Conservation (phyloP, 2,797 vertebrate genomes). For the Balearica regulorum region DNA sequence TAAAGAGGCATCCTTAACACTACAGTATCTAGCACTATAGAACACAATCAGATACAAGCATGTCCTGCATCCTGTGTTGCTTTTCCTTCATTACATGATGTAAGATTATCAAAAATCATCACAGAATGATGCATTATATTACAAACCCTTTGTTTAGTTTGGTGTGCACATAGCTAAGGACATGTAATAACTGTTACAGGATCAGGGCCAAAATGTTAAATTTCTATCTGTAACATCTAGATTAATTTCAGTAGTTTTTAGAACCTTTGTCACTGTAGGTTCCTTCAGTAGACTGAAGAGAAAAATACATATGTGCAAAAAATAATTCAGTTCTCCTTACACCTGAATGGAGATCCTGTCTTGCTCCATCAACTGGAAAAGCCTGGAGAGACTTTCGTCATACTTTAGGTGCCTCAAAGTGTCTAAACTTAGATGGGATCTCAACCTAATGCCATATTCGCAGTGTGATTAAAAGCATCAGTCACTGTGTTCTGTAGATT, state of each 20-base stretch:
- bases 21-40: not conserved
- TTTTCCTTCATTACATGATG: not conserved
- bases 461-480: not conserved
- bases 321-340: not conserved
- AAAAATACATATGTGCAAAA: not conserved
- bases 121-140: not conserved
- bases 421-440: not conserved
- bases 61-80: not conserved
- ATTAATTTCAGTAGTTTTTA: not conserved
- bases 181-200: not conserved
- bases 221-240: not conserved
- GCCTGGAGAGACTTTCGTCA: not conserved
- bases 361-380: not conserved
- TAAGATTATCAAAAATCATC: not conserved
- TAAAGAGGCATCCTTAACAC: not conserved
- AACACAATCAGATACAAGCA: fast-evolving
- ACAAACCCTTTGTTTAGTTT: not conserved
- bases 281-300: not conserved
- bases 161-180: not conserved
- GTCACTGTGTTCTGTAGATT: not conserved
- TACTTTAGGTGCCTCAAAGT: not conserved
- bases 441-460: not conserved
- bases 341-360: not conserved
- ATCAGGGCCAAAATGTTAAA: not conserved
- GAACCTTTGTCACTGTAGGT: not conserved